Conservation (phyloP, 2,797 vertebrate genomes). For the Scarus forsteni region DNA sequence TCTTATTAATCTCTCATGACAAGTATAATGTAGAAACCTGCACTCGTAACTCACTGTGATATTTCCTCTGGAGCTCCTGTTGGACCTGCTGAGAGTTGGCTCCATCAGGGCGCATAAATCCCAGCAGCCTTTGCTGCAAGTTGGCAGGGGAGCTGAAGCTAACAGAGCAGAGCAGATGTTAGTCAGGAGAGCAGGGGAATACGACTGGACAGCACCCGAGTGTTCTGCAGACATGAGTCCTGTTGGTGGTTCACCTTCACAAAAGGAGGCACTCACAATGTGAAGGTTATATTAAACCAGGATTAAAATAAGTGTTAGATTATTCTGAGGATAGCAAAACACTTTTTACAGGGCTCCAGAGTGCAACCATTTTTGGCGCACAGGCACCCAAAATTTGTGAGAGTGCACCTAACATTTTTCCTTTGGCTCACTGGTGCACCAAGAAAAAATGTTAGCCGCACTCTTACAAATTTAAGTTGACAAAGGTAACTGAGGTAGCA, state of each 20-base stretch:
- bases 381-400: too few relatives aligned
- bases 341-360: too few relatives aligned
- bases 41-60: constrained; percentile 88
- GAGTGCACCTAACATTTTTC: too few relatives aligned
- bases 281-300: too few relatives aligned
- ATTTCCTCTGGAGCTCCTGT: constrained; percentile 96
- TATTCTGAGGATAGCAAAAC: too few relatives aligned
- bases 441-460: too few relatives aligned
- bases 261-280: too few relatives aligned
- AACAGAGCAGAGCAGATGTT: constrained; percentile 29
- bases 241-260: neutral
- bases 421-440: too few relatives aligned
- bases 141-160: constrained; percentile 91
- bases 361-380: too few relatives aligned
- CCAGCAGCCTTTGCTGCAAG: constrained; percentile 93
- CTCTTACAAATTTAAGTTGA: too few relatives aligned
- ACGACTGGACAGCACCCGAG: neutral
- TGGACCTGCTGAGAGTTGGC: constrained; percentile 95
- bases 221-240: neutral
- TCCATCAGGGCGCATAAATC: constrained; percentile 93
- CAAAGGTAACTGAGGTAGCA: too few relatives aligned
- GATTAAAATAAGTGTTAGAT: too few relatives aligned
- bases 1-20: neutral
- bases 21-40: constrained; percentile 14
- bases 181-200: neutral